Base-by-base conservation (phyloP, 2,888 invertebrate genomes). In the Lasioglossum lativentre region DNA sequence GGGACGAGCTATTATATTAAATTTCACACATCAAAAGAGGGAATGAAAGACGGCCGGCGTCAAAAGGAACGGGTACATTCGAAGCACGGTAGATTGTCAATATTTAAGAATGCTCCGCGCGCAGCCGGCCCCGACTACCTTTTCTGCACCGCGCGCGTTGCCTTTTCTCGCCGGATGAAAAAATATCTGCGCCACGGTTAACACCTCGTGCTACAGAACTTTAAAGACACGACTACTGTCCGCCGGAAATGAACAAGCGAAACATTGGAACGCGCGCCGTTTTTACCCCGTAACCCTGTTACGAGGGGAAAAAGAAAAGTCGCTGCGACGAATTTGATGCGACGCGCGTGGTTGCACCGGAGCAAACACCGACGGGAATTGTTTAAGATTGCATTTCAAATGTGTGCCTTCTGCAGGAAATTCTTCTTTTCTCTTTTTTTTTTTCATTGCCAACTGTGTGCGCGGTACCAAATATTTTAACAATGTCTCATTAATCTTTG, bases 21-120 rank as follows among this genome's bases (percentile, higher is more conserved):
- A 82, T 81, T 83, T 82, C 81, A 77, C 83, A 30, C 83, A 59
- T 81, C 82, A 70, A 77, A 84, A 63, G 77, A 84, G 71, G 56
- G 38, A 75, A 83, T 59, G 63, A 75, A 45, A 73, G 59, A 38
- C 23, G 70, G 14, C 16, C 12, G 42, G 30, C 70, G 27, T 83
- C 56, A 47, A 75, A 75, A 59, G 78, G 42, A 19, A 42, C 40
- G 59, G n/a, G 63, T 47, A 38, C 34, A 70, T 83, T 80, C 79
- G 59, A 79, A 79, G 56, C 71, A 56, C 1, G 38, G 70, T 68
- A 63, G 74, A 45, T 85, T 83, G 76, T 85, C 84, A 80, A 86
- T 84, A 80, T 75, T 80, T 75, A 75, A 78, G 59, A 80, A 86
- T 68, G 47, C 63, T 76, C 23, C 66, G 72, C 23, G 63, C 47